These are phyloP conservation scores for Spea hammondii DNA, from an alignment of 2,797 vertebrate species.

Conservation along the genomic window DNA sequence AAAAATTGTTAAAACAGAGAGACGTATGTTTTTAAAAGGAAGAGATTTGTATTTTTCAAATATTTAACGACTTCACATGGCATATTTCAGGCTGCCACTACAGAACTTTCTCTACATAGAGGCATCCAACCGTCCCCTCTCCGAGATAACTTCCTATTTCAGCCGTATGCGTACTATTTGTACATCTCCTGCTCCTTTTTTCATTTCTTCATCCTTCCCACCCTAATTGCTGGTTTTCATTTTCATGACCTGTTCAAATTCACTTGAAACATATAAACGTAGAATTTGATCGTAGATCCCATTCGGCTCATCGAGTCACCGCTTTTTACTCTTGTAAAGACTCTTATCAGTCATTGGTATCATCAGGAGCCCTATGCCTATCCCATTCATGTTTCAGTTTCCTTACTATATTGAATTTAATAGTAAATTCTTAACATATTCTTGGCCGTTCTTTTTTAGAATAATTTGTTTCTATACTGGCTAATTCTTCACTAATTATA, in stretches of 20 bases:
- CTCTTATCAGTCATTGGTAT: no score
- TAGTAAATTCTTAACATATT: neutral
- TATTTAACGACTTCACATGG: constrained; percentile 63
- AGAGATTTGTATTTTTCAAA: constrained; percentile 64
- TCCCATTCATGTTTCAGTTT: no score
- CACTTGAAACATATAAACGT: no score
- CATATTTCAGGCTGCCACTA: constrained; percentile 63
- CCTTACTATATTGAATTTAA: neutral
- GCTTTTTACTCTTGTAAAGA: no score
- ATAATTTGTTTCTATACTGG: no score
- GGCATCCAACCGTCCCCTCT: constrained; percentile 51
- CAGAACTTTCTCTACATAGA: constrained; percentile 58
- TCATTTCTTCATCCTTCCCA: neutral
- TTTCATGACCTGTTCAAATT: neutral
- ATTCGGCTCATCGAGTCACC: no score
- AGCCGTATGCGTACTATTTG: constrained; percentile 36
- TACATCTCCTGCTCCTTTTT: neutral
- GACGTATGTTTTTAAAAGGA: constrained; percentile 64
- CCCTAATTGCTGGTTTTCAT: neutral
- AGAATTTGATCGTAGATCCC: no score
- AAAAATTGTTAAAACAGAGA: constrained; percentile 53
- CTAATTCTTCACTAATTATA: no score
- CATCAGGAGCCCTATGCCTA: no score
- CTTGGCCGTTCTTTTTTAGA: neutral
- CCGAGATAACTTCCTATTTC: constrained; percentile 62